Evolutionary conservation across 2,113 vertebrate species (phyloP), one percentile per base, ranked within the genome.

Genomic region (Saccopteryx bilineata): DNA sequence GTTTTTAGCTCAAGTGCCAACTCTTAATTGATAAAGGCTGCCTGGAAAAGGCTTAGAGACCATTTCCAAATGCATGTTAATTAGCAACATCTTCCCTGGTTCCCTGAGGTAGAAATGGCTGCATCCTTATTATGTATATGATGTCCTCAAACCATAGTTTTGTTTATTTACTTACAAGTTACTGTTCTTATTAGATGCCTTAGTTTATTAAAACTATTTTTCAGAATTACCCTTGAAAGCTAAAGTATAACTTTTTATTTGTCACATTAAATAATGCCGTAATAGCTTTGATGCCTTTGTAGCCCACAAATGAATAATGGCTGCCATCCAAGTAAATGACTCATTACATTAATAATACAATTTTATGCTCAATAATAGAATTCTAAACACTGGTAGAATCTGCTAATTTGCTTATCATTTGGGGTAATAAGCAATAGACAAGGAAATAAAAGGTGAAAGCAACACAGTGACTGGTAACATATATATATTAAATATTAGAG

Each of bases 181-280:
- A 69, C 63, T 46, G 1, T 78, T 91, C 78, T 91, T 90, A 48
- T 63, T 96, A 76, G 68, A n/a, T 58, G 94, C 88, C 54, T 84
- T 91, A 66, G 66, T 83, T 95, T 96, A 95, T 92, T 96, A 75
- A 95, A 94, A 82, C 69, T 66, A 54, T 74, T 96, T 96, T 96
- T 96, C 75, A 96, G 78, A 97, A 87, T 93, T 93, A 91, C 28
- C 18, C 46, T 94, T 90, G 80, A 89, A 96, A 96, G 81, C 82
- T 52, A 24, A 95, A 88, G 54, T 85, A 5, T 74, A 86, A 52
- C 69, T 80, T 94, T 89, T 91, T 81, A 93, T 39, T 95, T 80
- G 54, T 68, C 58, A 87, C 46, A 52, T 15, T 92, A 86, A 95
- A 80, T 71, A 83, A 74, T 19, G 76, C 75, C 65, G 81, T 33